Evolutionary conservation across 2,797 vertebrate genomes (phyloP).

Genomic region (Carapus acus): DNA sequence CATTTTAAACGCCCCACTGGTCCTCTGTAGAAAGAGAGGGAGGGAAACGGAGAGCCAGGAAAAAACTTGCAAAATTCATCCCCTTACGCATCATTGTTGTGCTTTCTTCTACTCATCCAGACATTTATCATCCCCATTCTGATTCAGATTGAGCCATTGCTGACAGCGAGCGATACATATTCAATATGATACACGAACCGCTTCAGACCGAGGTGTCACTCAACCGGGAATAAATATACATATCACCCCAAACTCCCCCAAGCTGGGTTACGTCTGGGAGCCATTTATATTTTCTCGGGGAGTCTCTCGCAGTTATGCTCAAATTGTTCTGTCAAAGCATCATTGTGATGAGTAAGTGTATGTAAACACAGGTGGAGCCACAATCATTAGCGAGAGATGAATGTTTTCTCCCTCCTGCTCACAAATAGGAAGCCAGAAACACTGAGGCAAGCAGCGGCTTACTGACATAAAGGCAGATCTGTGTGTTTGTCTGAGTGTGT

Average conservation of each 20-base stretch:
- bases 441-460: constrained; percentile 1
- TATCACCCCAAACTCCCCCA: neutral
- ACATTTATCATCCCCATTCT: neutral
- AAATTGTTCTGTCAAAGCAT: too few relatives aligned
- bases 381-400: too few relatives aligned
- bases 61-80: too few relatives aligned
- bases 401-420: too few relatives aligned
- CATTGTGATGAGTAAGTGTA: neutral
- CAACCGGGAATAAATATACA: neutral
- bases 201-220: neutral
- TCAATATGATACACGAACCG: neutral
- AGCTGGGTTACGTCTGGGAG: neutral
- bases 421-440: constrained; percentile 42
- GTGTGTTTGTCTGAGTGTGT: neutral
- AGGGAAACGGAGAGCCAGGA: too few relatives aligned
- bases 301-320: neutral
- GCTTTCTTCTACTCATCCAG: too few relatives aligned
- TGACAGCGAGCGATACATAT: too few relatives aligned
- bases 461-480: constrained; percentile 3
- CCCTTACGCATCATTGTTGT: too few relatives aligned
- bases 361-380: too few relatives aligned
- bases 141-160: too few relatives aligned
- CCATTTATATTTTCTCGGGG: neutral
- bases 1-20: too few relatives aligned
- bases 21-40: too few relatives aligned